Evolutionary conservation across 2,797 vertebrate genomes (phyloP), one percentile per base, ranked within the genome.

Genomic region (Acomys russatus): DNA sequence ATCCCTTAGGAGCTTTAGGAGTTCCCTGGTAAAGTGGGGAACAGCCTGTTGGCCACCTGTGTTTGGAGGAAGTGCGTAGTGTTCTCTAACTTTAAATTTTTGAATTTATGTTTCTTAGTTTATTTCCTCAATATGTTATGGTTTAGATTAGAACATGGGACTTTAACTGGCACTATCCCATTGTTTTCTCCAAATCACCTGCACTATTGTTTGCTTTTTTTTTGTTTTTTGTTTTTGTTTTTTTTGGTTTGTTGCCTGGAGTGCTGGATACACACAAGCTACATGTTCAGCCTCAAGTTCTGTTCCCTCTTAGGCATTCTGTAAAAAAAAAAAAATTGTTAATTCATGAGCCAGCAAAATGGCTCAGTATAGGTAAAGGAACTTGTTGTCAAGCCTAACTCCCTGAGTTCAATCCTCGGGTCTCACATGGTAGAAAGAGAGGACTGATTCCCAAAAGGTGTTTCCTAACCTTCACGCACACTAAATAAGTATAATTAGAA

Each of bases 111-210:
- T 20, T 88, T 94, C 59, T 61, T 68, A 84, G 56, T 82, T 93
- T 78, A 92, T 94, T 84, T 96, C 73, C 89, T 93, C 80, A 73
- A 25, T 76, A n/a, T 56, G 30, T 91, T 68, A 49, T 74, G 54
- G n/a, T 82, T 90, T 88, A 97, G 54, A 78, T 80, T 66, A 94
- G 86, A 92, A 49, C 54, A 94, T 92, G n/a, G 80, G 71, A 44
- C 86, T 94, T 92, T 95, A 94, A 92, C 64, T 71, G 88, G 30
- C 49, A 79, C 18, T 22, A 88, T 95, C 93, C 90, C 63, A 88
- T 86, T 44, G 54, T 59, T 92, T 89, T 91, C 56, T 54, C 59
- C 35, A 90, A 70, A n/a, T 92, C 44, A 77, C n/a, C 17, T 18
- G 18, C 35, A 11, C 61, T 38, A 18, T 61, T 89, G 86, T 85